A percentile compares a stretch with the other conserved stretches of the same genome.
Conservation (phyloP, 2,113 vertebrate genomes). For the Eurypyga helias region DNA sequence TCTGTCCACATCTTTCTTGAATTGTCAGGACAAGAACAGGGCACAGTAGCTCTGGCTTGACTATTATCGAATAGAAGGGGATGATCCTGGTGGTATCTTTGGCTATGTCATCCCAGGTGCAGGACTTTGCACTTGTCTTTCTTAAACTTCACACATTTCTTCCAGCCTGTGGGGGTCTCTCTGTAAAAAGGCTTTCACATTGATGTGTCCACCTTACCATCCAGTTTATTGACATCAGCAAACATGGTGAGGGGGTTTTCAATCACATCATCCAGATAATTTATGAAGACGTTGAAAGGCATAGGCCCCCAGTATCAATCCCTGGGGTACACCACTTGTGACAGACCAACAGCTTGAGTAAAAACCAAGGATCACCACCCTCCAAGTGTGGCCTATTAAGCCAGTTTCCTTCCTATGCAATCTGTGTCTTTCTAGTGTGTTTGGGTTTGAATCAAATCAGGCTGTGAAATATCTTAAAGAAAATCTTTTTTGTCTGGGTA, state of each 20-base stretch:
- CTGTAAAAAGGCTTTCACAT: background rate
- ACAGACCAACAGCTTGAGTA: background rate
- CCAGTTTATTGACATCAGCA: background rate
- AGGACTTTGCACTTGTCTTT: background rate
- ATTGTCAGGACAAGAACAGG: background rate
- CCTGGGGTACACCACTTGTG: fast-evolving
- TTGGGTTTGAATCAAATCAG: background rate
- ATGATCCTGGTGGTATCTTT: background rate
- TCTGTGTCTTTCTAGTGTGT: background rate
- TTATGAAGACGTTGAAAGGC: background rate
- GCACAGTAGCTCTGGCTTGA: background rate
- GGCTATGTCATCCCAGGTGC: background rate
- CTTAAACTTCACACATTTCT: background rate
- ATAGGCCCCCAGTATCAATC: background rate
- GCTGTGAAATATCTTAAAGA: background rate
- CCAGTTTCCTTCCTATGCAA: background rate
- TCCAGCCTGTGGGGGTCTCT: background rate
- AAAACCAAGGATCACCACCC: background rate
- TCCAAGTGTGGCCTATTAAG: background rate
- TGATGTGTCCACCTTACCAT: background rate
- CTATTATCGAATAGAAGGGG: background rate
- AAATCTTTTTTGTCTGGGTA: background rate
- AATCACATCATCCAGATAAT: background rate
- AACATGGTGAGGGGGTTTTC: background rate
- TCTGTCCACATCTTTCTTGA: background rate